Evolutionary conservation across 2,113 vertebrate genomes (phyloP).

Genomic region (Megalops atlanticus): DNA sequence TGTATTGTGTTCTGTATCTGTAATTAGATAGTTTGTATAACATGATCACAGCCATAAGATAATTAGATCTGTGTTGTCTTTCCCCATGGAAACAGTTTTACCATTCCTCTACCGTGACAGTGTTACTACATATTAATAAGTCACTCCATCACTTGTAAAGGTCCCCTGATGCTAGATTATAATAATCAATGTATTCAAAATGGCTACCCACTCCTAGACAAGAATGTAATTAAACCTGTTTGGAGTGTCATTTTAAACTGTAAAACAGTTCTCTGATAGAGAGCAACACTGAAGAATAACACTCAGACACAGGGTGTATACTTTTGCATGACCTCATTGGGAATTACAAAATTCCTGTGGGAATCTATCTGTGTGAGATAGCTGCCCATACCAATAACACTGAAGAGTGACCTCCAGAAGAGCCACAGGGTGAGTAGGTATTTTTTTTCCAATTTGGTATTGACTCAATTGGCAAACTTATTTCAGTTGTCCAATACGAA

Average conservation of each 20-base stretch:
- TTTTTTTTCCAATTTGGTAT: too few relatives aligned
- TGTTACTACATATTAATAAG: constrained; percentile 34
- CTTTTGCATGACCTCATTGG: background rate
- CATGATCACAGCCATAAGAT: constrained; percentile 15
- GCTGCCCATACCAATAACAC: background rate
- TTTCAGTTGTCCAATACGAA: too few relatives aligned
- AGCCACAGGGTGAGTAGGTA: too few relatives aligned
- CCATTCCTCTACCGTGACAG: constrained; percentile 8
- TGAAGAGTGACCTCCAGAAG: background rate
- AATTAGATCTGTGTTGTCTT: constrained; percentile 18
- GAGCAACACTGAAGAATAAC: background rate
- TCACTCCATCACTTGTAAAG: constrained; percentile 16
- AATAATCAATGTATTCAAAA: constrained; percentile 25
- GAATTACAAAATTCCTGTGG: background rate
- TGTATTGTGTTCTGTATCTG: background rate
- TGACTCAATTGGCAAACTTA: too few relatives aligned
- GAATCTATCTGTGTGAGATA: background rate
- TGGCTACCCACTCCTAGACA: background rate
- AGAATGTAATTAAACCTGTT: constrained; percentile 25
- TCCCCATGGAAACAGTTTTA: background rate
- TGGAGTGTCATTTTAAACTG: constrained; percentile 21
- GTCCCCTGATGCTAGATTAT: constrained; percentile 19
- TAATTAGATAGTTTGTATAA: constrained; percentile 8
- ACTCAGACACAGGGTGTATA: background rate
- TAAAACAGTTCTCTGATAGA: constrained; percentile 3